A percentile compares a stretch with the other conserved stretches of the same genome.
These are phyloP conservation scores for Tolmerus cingulatus DNA, from an alignment of 2,888 invertebrate species.

Conservation along the genomic window DNA sequence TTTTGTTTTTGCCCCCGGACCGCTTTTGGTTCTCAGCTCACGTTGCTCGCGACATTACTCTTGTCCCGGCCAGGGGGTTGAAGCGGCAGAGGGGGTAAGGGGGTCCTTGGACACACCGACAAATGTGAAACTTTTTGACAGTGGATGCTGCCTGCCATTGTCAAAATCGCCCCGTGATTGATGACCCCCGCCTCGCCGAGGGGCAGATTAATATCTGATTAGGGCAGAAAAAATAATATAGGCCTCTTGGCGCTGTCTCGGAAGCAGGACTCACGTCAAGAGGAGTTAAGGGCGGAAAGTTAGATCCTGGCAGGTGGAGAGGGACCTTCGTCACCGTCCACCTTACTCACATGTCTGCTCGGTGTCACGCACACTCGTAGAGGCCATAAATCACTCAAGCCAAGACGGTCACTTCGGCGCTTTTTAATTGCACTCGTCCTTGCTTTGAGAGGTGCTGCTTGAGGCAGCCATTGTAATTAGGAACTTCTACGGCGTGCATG, in stretches of 20 bases:
- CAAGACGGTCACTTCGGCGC: neutral
- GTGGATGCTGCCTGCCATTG: constrained; percentile 24
- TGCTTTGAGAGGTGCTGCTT: neutral
- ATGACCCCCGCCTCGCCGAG: neutral
- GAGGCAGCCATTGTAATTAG: neutral
- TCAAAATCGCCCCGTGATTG: constrained; percentile 11
- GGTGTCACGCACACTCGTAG: neutral
- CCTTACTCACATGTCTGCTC: neutral
- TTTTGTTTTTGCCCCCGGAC: neutral
- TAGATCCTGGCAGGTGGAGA: neutral
- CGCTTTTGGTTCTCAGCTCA: neutral
- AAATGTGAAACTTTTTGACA: constrained; percentile 37
- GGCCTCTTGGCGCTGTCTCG: neutral
- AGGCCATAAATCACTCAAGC: neutral
- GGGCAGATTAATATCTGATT: constrained; percentile 37
- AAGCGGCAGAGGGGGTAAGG: neutral
- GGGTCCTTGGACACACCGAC: neutral
- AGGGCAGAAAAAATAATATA: constrained; percentile 15
- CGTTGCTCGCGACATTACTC: neutral
- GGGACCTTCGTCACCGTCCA: neutral
- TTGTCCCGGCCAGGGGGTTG: neutral
- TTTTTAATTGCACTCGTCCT: neutral
- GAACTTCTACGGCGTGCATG: neutral
- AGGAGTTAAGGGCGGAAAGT: neutral
- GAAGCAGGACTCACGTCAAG: neutral